Evolutionary conservation across 1,140 invertebrate genomes (phyloP).

Genomic region (Caerostris darwini): DNA sequence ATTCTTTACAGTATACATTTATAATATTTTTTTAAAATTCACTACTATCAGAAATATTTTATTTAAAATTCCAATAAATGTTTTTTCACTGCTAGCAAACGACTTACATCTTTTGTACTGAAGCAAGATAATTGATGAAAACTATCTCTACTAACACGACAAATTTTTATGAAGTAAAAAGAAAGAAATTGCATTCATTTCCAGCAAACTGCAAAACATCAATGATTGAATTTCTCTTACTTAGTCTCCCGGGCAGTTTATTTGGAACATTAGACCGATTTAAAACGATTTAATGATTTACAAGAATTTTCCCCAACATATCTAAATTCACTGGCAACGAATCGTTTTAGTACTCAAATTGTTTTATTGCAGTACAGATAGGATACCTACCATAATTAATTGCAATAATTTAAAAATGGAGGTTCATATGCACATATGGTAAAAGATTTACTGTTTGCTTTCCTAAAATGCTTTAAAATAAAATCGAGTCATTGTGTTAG

Average conservation of each 20-base stretch:
- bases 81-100: too few relatives aligned
- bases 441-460: not conserved
- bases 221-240: not conserved
- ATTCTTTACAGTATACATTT: too few relatives aligned
- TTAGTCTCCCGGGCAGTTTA: too few relatives aligned
- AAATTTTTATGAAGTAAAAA: not conserved
- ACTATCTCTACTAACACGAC: too few relatives aligned
- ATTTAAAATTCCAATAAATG: too few relatives aligned
- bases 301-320: not conserved
- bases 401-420: not conserved
- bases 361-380: not conserved
- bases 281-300: not conserved
- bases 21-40: too few relatives aligned
- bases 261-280: too few relatives aligned
- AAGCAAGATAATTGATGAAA: too few relatives aligned
- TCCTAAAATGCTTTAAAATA: not conserved
- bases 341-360: not conserved
- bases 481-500: not conserved
- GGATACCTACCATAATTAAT: not conserved
- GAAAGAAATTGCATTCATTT: slow-evolving; percentile 9
- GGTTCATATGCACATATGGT: not conserved
- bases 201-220: not conserved
- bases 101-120: too few relatives aligned
- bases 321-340: not conserved
- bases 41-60: too few relatives aligned